Evolutionary conservation across 1,140 invertebrate genomes (phyloP).

Genomic region (Wiebesia pumilae): DNA sequence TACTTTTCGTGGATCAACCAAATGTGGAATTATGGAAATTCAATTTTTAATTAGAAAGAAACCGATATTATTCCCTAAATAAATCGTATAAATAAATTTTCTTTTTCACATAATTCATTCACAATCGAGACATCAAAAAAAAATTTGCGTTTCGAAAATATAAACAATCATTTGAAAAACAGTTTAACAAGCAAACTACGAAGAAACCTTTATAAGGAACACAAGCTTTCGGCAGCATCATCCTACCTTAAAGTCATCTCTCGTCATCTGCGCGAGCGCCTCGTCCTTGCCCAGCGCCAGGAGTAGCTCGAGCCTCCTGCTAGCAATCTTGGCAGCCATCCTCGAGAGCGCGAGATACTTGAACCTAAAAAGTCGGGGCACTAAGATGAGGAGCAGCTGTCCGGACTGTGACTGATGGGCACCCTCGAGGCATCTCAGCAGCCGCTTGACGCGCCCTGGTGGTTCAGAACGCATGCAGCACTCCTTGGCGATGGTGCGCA

Average conservation of each 20-base stretch:
- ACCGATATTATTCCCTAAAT: too few relatives aligned
- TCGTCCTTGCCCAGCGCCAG: constrained; percentile 76
- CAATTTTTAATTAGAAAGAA: too few relatives aligned
- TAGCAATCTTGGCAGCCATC: constrained; percentile 79
- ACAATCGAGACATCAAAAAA: too few relatives aligned
- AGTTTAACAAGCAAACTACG: not conserved
- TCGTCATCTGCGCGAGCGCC: constrained; percentile 76
- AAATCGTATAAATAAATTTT: too few relatives aligned
- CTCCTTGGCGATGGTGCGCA: constrained; percentile 81
- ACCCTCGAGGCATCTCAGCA: constrained; percentile 80
- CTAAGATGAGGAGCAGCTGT: constrained; percentile 77
- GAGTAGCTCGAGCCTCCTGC: constrained; percentile 79
- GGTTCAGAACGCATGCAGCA: constrained; percentile 62
- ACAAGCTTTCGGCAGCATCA: not conserved
- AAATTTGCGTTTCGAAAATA: too few relatives aligned
- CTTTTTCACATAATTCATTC: too few relatives aligned
- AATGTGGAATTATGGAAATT: too few relatives aligned
- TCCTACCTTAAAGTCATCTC: constrained; percentile 75
- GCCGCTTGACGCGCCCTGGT: constrained; percentile 76
- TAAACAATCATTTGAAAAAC: not conserved
- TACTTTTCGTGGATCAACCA: too few relatives aligned
- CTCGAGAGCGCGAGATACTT: constrained; percentile 79
- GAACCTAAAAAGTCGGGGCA: constrained; percentile 78
- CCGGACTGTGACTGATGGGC: constrained; percentile 82
- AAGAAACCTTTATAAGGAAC: not conserved